Percentiles rank a stretch among this genome's conserved stretches.
Evolutionary conservation across 2,797 vertebrate species (phyloP).

Genomic region (Scomberomorus guttatus): DNA sequence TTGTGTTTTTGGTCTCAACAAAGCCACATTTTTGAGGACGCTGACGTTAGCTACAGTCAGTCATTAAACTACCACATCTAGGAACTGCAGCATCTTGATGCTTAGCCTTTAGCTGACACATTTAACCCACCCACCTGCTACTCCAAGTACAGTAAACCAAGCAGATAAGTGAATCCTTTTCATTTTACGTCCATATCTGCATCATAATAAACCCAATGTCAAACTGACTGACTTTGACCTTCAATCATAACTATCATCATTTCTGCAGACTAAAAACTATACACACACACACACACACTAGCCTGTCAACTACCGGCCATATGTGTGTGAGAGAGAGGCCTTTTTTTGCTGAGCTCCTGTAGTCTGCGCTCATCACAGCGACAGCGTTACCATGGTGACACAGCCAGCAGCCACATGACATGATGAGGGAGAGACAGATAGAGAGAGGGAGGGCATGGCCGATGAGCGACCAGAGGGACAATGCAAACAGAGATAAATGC

Average conservation of each 20-base stretch:
- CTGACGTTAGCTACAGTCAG: no score
- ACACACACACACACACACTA: background rate
- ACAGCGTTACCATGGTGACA: conserved; percentile 64
- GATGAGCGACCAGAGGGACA: conserved; percentile 54
- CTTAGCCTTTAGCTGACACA: conserved; percentile 17
- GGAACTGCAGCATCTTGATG: no score
- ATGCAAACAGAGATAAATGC: conserved; percentile 63
- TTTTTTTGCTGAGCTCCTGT: conserved; percentile 42
- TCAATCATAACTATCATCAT: background rate
- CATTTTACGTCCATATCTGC: no score
- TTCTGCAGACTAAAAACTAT: background rate
- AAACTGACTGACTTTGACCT: background rate
- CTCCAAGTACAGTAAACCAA: conserved; percentile 10
- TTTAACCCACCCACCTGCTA: conserved; percentile 14
- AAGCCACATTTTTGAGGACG: no score
- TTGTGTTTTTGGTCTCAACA: no score
- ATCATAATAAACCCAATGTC: no score
- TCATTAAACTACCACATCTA: no score
- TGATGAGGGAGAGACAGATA: conserved; percentile 34
- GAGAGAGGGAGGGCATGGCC: conserved; percentile 22
- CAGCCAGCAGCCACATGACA: conserved; percentile 56
- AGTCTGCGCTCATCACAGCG: conserved; percentile 50
- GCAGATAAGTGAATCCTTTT: no score
- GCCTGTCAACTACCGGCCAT: conserved; percentile 10
- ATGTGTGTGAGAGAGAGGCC: background rate